A percentile compares a stretch with the other conserved stretches of the same genome.
phyloP scores from a whole-genome alignment of 2,113 vertebrate species.

The Herpailurus yagouaroundi region DNA sequence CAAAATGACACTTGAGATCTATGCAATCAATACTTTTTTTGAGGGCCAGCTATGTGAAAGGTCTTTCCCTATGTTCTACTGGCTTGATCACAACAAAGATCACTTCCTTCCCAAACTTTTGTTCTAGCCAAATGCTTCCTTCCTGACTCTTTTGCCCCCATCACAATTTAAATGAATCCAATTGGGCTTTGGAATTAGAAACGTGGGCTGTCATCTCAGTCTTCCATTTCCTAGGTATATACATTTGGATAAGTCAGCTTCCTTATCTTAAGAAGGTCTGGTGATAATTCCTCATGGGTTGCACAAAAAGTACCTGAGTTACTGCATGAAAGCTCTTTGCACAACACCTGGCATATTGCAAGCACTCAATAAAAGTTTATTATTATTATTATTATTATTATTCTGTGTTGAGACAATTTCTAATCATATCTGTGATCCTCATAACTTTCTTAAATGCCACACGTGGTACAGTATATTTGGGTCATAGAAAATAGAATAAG shows the following conservation, averaged over 20 bases:
- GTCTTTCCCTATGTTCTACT: background rate
- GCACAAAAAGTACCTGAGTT: background rate
- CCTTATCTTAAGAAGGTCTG: background rate
- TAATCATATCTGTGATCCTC: background rate
- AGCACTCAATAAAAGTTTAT: background rate
- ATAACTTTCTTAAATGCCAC: background rate
- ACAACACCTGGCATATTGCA: background rate
- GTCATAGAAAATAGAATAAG: background rate
- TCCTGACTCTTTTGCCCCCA: background rate
- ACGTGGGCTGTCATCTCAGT: background rate
- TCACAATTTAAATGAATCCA: conserved; percentile 15
- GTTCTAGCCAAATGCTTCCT: background rate
- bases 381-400: background rate
- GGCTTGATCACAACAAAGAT: background rate
- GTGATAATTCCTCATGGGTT: background rate
- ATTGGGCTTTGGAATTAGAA: background rate
- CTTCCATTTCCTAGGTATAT: background rate
- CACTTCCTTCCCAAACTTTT: background rate
- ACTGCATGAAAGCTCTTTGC: background rate
- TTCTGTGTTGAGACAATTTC: background rate
- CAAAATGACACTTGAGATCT: background rate
- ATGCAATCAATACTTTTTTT: background rate
- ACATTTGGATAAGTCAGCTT: background rate
- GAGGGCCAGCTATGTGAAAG: background rate
- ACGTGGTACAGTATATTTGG: background rate